Percentiles rank a stretch among this genome's conserved stretches.
Conservation (phyloP, 2,888 invertebrate species). For the Lacanobia wlatinum region DNA sequence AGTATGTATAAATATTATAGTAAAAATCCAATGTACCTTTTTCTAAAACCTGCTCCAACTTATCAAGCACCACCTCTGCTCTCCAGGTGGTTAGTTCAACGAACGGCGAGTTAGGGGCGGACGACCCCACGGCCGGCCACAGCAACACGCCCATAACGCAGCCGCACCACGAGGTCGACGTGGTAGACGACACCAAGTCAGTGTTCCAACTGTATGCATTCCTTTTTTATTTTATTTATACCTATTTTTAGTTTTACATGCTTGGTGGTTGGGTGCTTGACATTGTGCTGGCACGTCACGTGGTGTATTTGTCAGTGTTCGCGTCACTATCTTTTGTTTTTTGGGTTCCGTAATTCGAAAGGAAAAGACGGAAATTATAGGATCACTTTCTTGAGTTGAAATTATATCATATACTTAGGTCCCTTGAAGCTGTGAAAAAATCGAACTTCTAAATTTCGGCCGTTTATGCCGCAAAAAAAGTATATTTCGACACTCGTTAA, state of each 20-base stretch:
- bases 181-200: slow-evolving; percentile 99
- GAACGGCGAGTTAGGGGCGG: slow-evolving; percentile 98
- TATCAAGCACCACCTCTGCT: slow-evolving; percentile 19
- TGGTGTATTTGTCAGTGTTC: too few species aligned
- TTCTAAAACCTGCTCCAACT: neutral
- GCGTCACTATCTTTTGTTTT: too few species aligned
- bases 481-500: too few species aligned
- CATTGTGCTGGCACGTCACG: neutral
- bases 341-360: too few species aligned
- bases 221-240: slow-evolving; percentile 75
- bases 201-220: slow-evolving; percentile 90
- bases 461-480: too few species aligned
- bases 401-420: too few species aligned
- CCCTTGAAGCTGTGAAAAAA: too few species aligned
- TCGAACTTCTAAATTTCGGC: too few species aligned
- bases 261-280: slow-evolving; percentile 39
- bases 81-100: slow-evolving; percentile 98
- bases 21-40: neutral
- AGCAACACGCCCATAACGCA: slow-evolving; percentile 99
- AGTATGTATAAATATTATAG: neutral
- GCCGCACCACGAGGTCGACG: slow-evolving; percentile 97
- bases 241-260: slow-evolving; percentile 67
- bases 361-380: too few species aligned
- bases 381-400: too few species aligned
- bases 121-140: slow-evolving; percentile 98